Conservation (phyloP, 2,888 invertebrate species). For the Nysson spinosus region DNA sequence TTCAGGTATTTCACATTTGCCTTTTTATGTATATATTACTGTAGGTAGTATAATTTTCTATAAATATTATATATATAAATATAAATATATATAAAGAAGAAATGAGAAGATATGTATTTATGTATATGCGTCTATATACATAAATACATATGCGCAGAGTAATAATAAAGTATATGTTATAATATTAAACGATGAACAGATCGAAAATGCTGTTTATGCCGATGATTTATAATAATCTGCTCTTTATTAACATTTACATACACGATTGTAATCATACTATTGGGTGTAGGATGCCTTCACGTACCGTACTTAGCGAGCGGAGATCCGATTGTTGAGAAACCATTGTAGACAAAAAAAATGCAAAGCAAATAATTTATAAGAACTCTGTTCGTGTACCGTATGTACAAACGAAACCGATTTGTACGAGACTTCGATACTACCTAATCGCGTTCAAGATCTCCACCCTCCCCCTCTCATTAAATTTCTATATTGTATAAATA, state of each 20-base stretch:
- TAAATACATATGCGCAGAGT: constrained; percentile 54
- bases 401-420: constrained; percentile 54
- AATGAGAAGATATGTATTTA: constrained; percentile 41
- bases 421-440: constrained; percentile 43
- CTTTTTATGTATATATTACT: constrained; percentile 76
- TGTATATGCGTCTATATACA: constrained; percentile 44
- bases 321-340: constrained; percentile 61
- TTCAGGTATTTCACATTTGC: constrained; percentile 77
- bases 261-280: constrained; percentile 67
- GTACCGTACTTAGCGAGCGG: constrained; percentile 70
- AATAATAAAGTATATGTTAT: constrained; percentile 57
- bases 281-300: constrained; percentile 74
- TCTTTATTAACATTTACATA: constrained; percentile 68
- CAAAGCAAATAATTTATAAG: constrained; percentile 53
- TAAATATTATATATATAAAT: constrained; percentile 62
- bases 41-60: constrained; percentile 76
- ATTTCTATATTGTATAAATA: constrained; percentile 75
- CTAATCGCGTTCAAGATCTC: constrained; percentile 66
- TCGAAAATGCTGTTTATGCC: constrained; percentile 54
- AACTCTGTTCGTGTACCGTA: constrained; percentile 52
- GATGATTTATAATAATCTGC: constrained; percentile 62
- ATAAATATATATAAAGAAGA: constrained; percentile 44
- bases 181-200: constrained; percentile 52
- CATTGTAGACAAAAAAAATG: constrained; percentile 46
- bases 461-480: constrained; percentile 69